These are phyloP conservation scores for Marmota monax DNA, from an alignment of 2,113 vertebrate genomes.

Conservation along the genomic window DNA sequence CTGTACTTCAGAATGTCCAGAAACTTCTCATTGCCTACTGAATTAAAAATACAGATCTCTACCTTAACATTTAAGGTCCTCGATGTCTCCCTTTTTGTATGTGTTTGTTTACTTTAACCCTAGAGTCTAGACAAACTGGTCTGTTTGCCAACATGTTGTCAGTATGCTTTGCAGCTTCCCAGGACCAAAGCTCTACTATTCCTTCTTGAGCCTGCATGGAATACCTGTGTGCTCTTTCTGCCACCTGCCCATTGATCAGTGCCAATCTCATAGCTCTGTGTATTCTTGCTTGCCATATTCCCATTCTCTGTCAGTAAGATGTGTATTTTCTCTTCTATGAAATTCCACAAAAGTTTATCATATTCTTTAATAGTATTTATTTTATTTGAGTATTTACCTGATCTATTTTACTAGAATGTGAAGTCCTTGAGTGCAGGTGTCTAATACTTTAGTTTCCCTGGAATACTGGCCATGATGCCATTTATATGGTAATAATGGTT, in stretches of 20 bases:
- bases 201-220: not conserved
- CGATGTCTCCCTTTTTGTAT: not conserved
- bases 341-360: not conserved
- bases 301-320: not conserved
- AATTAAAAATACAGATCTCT: slow-evolving; percentile 21
- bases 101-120: not conserved
- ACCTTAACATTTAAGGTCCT: not conserved
- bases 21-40: slow-evolving; percentile 10
- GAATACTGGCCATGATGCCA: not conserved
- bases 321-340: not conserved
- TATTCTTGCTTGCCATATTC: not conserved
- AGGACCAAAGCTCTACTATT: not conserved
- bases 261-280: not conserved
- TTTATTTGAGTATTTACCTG: not conserved
- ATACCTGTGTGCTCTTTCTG: too few species aligned
- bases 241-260: fast-evolving
- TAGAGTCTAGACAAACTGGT: not conserved
- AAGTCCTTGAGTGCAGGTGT: not conserved
- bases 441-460: not conserved
- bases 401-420: not conserved
- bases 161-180: not conserved
- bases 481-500: not conserved
- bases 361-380: not conserved
- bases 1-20: not conserved
- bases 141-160: not conserved